These are phyloP conservation scores for Gasteruption jaculator DNA, from an alignment of 2,888 invertebrate species.

Conservation along the genomic window DNA sequence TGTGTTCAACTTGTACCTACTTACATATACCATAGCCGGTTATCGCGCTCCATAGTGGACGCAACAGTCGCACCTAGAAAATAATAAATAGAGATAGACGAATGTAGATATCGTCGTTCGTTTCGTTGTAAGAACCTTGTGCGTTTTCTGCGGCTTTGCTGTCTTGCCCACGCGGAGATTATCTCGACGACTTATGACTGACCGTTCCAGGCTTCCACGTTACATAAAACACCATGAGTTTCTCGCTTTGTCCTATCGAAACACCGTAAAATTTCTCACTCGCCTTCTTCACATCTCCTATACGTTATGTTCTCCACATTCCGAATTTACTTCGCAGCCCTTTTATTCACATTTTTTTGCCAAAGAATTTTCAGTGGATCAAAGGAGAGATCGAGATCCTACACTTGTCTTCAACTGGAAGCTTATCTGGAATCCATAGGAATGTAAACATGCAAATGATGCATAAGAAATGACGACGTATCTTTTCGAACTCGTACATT, in stretches of 20 bases:
- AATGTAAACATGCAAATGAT: no score
- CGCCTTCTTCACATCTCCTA: neutral
- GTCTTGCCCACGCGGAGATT: slow-evolving; percentile 43
- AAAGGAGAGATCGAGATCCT: neutral
- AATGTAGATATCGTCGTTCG: slow-evolving; percentile 32
- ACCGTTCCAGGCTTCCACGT: slow-evolving; percentile 37
- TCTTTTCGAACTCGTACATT: no score
- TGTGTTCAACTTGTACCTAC: slow-evolving; percentile 10
- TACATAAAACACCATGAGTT: slow-evolving; percentile 33
- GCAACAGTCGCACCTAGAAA: slow-evolving; percentile 32
- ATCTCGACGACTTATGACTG: slow-evolving; percentile 45
- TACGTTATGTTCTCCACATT: neutral
- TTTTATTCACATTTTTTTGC: slow-evolving; percentile 15
- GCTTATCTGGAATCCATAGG: no score
- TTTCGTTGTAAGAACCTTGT: no score
- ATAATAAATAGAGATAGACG: slow-evolving; percentile 47
- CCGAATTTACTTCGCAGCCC: slow-evolving; percentile 4
- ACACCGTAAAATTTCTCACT: no score
- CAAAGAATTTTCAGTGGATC: slow-evolving; percentile 8
- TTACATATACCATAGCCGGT: slow-evolving; percentile 16
- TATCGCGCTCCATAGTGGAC: slow-evolving; percentile 13
- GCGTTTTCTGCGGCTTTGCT: slow-evolving; percentile 28
- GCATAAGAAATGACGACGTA: no score
- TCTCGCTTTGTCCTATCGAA: no score
- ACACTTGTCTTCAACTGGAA: no score